Evolutionary conservation across 1,140 invertebrate species (phyloP).

Genomic region (Drosophila serrata): DNA sequence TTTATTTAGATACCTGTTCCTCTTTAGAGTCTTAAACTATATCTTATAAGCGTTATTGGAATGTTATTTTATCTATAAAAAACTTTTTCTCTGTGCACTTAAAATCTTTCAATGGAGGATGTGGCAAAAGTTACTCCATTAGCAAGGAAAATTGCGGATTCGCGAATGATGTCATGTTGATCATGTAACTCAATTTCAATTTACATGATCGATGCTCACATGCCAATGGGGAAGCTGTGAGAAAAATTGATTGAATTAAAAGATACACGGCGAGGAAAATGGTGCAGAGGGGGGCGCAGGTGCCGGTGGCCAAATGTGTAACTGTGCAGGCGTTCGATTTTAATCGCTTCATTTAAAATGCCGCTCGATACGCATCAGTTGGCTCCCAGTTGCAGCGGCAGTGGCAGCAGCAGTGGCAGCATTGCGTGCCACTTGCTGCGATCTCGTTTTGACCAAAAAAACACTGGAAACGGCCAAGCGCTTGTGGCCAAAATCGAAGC

Average conservation of each 20-base stretch:
- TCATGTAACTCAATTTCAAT: slow-evolving; percentile 67
- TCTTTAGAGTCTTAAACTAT: too few species aligned
- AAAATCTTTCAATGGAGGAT: background rate
- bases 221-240: slow-evolving; percentile 67
- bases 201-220: slow-evolving; percentile 68
- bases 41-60: background rate
- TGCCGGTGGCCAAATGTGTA: slow-evolving; percentile 62
- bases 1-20: background rate
- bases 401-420: slow-evolving; percentile 12
- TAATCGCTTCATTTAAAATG: slow-evolving; percentile 83
- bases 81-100: slow-evolving; percentile 16
- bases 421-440: slow-evolving; percentile 82
- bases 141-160: slow-evolving; percentile 53
- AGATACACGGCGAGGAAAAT: slow-evolving; percentile 51
- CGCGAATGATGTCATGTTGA: slow-evolving; percentile 74
- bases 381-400: slow-evolving; percentile 39
- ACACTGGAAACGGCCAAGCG: slow-evolving; percentile 38
- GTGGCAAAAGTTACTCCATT: slow-evolving; percentile 20
- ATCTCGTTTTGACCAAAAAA: slow-evolving; percentile 76
- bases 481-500: slow-evolving; percentile 68
- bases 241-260: slow-evolving; percentile 81
- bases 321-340: slow-evolving; percentile 80
- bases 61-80: too few species aligned
- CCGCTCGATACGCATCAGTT: slow-evolving; percentile 80
- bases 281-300: slow-evolving; percentile 29